Conservation (phyloP, 2,888 invertebrate species). For the Tuberolachnus salignus region DNA sequence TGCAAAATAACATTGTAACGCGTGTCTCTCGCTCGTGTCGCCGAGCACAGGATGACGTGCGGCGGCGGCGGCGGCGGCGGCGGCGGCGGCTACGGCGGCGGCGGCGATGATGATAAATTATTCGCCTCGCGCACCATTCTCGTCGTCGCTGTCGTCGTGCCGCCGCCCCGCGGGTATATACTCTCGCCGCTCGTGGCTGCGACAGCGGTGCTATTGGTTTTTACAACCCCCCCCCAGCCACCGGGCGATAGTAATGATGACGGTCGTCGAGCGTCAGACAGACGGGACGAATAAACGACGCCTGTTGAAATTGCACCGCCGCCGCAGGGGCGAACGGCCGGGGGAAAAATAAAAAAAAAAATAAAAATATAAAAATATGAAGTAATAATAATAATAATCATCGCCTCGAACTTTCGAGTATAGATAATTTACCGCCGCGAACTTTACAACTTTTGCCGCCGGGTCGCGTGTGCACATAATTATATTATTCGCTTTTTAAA, state of each 20-base stretch:
- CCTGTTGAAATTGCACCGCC: slow-evolving; percentile 4
- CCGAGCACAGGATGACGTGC: neutral
- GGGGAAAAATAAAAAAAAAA: too few species aligned
- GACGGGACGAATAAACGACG: slow-evolving; percentile 1
- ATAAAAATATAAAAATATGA: too few species aligned
- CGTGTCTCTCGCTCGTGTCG: slow-evolving; percentile 5
- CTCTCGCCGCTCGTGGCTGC: neutral
- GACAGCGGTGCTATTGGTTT: neutral
- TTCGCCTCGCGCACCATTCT: neutral
- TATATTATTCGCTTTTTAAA: too few species aligned
- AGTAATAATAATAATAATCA: slow-evolving; percentile 2
- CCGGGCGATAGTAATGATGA: neutral
- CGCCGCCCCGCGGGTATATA: neutral
- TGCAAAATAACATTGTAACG: slow-evolving; percentile 41
- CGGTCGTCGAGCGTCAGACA: too few species aligned
- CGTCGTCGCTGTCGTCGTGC: neutral
- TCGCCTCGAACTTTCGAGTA: slow-evolving; percentile 38
- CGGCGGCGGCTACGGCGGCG: neutral
- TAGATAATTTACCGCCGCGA: neutral
- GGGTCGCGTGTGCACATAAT: neutral
- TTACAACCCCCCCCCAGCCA: too few species aligned
- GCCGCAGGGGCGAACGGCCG: too few species aligned
- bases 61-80: neutral
- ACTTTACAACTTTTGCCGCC: neutral
- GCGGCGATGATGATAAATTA: slow-evolving; percentile 25